Conservation (phyloP, 2,888 invertebrate species). For the Escarpia spicata region DNA sequence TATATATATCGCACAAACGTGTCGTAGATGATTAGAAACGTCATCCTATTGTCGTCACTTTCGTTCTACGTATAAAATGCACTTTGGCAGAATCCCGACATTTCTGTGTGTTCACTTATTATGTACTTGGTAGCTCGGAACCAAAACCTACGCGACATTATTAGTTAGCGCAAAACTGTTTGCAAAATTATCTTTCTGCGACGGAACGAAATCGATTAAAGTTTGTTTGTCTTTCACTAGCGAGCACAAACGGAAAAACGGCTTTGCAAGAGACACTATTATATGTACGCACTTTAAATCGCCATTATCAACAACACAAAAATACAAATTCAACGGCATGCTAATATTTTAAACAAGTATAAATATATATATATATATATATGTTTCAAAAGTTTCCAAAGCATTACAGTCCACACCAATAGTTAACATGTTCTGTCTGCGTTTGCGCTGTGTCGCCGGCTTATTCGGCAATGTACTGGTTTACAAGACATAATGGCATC, state of each 20-base stretch:
- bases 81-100: too few relatives aligned
- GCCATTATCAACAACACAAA: neutral
- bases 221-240: neutral
- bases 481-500: neutral
- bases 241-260: too few relatives aligned
- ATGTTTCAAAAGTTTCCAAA: neutral
- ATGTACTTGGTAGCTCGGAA: neutral
- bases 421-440: neutral
- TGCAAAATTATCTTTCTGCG: neutral
- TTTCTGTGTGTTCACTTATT: neutral
- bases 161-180: neutral
- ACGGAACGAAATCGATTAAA: neutral
- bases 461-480: neutral
- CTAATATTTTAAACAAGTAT: neutral
- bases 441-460: neutral
- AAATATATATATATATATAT: too few relatives aligned
- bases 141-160: neutral
- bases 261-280: neutral
- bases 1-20: too few relatives aligned
- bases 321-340: neutral
- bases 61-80: too few relatives aligned
- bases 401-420: neutral
- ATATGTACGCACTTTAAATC: neutral
- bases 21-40: too few relatives aligned
- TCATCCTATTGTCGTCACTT: too few relatives aligned